A percentile compares a stretch with the other conserved stretches of the same genome.
phyloP scores from a whole-genome alignment of 1,140 invertebrate species.

The Drosophila cardini region DNA sequence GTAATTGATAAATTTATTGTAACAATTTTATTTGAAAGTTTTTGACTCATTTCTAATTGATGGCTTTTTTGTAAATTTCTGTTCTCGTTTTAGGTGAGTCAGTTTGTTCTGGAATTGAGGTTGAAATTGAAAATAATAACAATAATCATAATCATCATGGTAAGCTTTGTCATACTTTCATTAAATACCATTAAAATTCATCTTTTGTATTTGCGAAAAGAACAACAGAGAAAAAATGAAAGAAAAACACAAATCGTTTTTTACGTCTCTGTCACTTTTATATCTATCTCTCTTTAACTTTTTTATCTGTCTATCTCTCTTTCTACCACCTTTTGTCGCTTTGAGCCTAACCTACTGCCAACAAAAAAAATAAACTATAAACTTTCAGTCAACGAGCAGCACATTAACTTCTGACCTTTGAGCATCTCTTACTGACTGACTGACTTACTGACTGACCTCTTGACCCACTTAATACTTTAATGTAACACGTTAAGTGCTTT shows the following conservation, averaged over 20 bases:
- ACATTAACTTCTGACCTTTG: constrained; percentile 55
- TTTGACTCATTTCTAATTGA: constrained; percentile 8
- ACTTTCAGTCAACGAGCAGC: constrained; percentile 13
- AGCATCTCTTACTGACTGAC: too few species aligned
- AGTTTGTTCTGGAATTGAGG: constrained; percentile 85
- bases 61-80: constrained; percentile 35
- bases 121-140: constrained; percentile 85
- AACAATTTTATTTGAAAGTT: not conserved
- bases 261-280: not conserved
- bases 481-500: constrained; percentile 10
- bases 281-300: constrained; percentile 11
- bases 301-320: constrained; percentile 18
- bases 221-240: constrained; percentile 35
- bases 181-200: constrained; percentile 82
- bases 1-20: constrained; percentile 11
- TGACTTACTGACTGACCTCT: constrained; percentile 23
- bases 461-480: constrained; percentile 45
- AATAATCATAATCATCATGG: constrained; percentile 85
- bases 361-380: constrained; percentile 21
- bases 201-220: constrained; percentile 61
- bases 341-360: not conserved
- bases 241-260: constrained; percentile 12
- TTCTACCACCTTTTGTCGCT: not conserved
- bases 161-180: constrained; percentile 85
- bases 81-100: constrained; percentile 82